phyloP scores from a whole-genome alignment of 1,140 invertebrate genomes.

The Drosophila persimilis region DNA sequence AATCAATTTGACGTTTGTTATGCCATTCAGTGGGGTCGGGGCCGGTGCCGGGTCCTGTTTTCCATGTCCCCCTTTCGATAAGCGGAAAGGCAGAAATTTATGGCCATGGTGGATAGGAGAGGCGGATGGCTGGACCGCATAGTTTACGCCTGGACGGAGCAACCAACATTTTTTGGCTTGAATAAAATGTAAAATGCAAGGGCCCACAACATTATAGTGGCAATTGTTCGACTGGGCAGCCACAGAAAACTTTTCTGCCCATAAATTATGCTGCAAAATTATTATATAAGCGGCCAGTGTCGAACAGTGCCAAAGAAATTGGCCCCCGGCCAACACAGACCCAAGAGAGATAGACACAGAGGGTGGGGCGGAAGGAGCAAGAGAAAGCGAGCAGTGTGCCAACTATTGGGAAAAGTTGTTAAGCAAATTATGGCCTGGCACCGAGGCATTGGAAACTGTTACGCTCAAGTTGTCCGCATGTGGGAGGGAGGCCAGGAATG shows the following conservation, averaged over 20 bases:
- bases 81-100: constrained; percentile 63
- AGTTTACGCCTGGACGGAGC: constrained; percentile 64
- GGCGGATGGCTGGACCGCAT: constrained; percentile 43
- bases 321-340: constrained; percentile 56
- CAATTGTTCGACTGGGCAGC: constrained; percentile 73
- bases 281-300: constrained; percentile 76
- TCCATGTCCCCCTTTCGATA: constrained; percentile 60
- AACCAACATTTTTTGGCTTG: constrained; percentile 63
- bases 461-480: constrained; percentile 31
- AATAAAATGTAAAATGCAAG: constrained; percentile 71
- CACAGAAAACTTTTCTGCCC: constrained; percentile 74
- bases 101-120: constrained; percentile 39
- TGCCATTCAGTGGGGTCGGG: constrained; percentile 17
- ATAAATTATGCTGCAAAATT: constrained; percentile 78
- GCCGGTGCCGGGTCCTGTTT: constrained; percentile 32
- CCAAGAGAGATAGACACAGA: constrained; percentile 9
- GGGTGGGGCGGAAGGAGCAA: too few relatives aligned
- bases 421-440: constrained; percentile 74
- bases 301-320: constrained; percentile 66
- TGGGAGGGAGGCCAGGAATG: background rate
- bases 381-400: constrained; percentile 12
- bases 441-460: constrained; percentile 60
- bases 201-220: constrained; percentile 70
- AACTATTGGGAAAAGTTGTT: constrained; percentile 69
- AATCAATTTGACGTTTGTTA: constrained; percentile 70